These are phyloP conservation scores for Hippocampus barbouri DNA, from an alignment of 2,113 vertebrate species.

Conservation along the genomic window DNA sequence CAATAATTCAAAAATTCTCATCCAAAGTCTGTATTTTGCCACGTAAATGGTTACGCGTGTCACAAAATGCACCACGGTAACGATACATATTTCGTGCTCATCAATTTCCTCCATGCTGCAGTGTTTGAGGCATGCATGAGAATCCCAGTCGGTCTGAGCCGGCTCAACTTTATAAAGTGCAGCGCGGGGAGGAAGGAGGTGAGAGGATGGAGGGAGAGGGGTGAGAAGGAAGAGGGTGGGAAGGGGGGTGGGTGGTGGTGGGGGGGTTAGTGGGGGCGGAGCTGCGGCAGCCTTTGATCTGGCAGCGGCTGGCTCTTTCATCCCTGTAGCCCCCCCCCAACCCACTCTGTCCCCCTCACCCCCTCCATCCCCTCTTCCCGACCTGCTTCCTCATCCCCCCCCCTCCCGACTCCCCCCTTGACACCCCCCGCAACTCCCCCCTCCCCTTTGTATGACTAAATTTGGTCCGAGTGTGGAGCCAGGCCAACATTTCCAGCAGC, in stretches of 20 bases:
- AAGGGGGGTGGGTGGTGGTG: constrained; percentile 78
- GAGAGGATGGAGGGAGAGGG: constrained; percentile 62
- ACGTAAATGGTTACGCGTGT: no score
- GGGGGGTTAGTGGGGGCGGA: constrained; percentile 78
- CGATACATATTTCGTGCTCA: no score
- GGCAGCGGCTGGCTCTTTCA: constrained; percentile 89
- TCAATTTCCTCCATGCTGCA: background rate
- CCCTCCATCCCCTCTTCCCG: background rate
- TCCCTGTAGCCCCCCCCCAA: constrained; percentile 51
- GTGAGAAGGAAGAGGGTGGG: constrained; percentile 5
- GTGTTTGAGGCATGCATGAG: constrained; percentile 64
- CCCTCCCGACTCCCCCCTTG: constrained; percentile 46
- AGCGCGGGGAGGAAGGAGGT: constrained; percentile 78
- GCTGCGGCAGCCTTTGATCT: constrained; percentile 89
- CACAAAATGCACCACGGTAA: no score
- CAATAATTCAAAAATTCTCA: no score
- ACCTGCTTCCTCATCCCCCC: constrained; percentile 22
- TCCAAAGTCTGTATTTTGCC: no score
- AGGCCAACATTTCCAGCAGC: constrained; percentile 95
- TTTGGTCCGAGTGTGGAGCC: constrained; percentile 89
- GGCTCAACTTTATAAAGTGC: constrained; percentile 79
- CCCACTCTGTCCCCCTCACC: constrained; percentile 8
- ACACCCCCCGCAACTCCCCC: constrained; percentile 30
- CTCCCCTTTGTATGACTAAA: constrained; percentile 96
- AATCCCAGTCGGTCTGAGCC: constrained; percentile 66